Conservation (phyloP, 2,797 vertebrate genomes). For the Kryptopterus vitreolus region DNA sequence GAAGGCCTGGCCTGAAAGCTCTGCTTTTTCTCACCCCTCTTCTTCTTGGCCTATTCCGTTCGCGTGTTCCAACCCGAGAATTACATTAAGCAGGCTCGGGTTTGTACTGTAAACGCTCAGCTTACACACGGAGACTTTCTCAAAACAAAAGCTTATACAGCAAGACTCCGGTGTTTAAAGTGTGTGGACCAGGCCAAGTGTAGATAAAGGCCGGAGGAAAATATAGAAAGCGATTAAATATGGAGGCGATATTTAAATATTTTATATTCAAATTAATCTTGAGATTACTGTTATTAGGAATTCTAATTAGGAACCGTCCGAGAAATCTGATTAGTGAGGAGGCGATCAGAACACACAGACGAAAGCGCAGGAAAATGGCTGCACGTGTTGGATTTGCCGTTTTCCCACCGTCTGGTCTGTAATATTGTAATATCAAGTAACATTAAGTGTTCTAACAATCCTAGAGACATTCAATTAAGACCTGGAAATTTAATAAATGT, state of each 20-base stretch:
- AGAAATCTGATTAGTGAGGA: not conserved
- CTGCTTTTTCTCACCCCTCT: constrained; percentile 43
- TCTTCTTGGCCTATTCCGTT: constrained; percentile 13
- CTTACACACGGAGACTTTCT: constrained; percentile 35
- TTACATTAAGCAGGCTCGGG: constrained; percentile 44
- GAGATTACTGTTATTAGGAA: not conserved
- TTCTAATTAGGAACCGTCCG: not conserved
- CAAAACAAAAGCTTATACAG: constrained; percentile 46
- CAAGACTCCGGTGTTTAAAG: constrained; percentile 22
- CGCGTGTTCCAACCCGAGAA: not conserved
- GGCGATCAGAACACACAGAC: not conserved
- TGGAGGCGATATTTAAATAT: not conserved
- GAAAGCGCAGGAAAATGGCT: not conserved
- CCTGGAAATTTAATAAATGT: no score
- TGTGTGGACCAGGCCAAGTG: constrained; percentile 2
- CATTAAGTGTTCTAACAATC: not conserved
- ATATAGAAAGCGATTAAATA: not conserved
- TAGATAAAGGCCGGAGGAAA: constrained; percentile 40
- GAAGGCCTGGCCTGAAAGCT: constrained; percentile 17
- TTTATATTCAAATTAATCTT: not conserved
- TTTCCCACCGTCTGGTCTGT: no score
- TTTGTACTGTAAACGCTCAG: constrained; percentile 32
- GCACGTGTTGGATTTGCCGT: not conserved
- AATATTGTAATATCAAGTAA: not conserved
- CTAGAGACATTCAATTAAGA: not conserved